Evolutionary conservation across 1,140 invertebrate genomes (phyloP), one percentile per base, ranked within the genome.

Genomic region (Drosophila guanche): DNA sequence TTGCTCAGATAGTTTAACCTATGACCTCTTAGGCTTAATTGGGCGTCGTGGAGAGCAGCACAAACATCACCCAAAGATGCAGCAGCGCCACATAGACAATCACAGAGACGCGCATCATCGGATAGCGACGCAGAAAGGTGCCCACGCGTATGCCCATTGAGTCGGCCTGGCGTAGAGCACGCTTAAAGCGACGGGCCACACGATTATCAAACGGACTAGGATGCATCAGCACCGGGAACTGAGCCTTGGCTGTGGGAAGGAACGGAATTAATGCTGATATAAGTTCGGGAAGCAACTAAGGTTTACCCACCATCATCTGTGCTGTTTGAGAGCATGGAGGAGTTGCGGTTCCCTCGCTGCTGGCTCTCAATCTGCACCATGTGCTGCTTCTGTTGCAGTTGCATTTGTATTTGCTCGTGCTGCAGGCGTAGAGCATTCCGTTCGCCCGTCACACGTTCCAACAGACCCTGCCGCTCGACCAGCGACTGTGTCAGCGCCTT

Each of bases 201-300:
- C 95, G 93, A 50, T 95, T 95, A 81, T 97, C 96, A 79, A 95
- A 95, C 12, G 96, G 95, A 83, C 94, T 95, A 79, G 97, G 96
- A 62, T 94, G 92, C 88, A 97, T 92, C 68, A 96, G 95, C 55
- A 92, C 92, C 46, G 96, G 95, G 29, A 96, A 93, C 90, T 95
- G 93, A 5, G 94, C 94, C 91, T 95, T 95, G 5, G 92, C 89
- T 90, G 43, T 2, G 33, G 10, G 4, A 12, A 58, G 43, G n/a
- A 41, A 41, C 47, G 58, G 5, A 4, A 8, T 27, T 0, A 43
- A 23, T 6, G 14, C n/a, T 10, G 3, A 55, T 10, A 4, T 2
- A 10, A n/a, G 5, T 3, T 3, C 6, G n/a, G 3, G 22, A 14
- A 1, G 1, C 2, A 0, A 2, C 12, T 37, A 3, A 16, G 6